Conservation (phyloP, 2,797 vertebrate species). For the Spinus olivaceus region DNA sequence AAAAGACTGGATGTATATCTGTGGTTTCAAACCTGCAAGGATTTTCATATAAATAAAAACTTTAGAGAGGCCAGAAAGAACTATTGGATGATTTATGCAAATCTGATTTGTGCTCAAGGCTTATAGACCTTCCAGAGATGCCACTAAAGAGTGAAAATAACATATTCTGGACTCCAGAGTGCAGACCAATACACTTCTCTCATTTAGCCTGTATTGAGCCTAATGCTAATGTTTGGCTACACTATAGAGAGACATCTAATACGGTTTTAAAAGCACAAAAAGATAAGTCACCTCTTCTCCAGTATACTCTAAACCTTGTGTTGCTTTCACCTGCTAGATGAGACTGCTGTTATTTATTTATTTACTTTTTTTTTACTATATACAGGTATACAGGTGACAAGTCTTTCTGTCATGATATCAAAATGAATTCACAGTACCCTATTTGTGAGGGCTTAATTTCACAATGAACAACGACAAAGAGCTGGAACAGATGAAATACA, state of each 20-base stretch:
- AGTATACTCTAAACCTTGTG: background rate
- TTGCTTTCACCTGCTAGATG: background rate
- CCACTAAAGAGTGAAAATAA: background rate
- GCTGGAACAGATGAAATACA: background rate
- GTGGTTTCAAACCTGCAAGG: background rate
- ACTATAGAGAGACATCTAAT: background rate
- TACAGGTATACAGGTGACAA: background rate
- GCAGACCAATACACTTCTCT: background rate
- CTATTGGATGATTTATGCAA: background rate
- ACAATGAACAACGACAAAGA: fast-evolving
- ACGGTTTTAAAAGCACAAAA: background rate
- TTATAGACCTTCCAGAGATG: background rate
- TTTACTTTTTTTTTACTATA: background rate
- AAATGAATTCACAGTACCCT: background rate
- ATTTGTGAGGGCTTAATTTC: background rate
- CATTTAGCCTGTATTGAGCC: background rate
- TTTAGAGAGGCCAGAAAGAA: background rate
- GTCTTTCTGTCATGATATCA: background rate
- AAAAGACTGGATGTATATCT: background rate
- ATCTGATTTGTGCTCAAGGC: background rate
- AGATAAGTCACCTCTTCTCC: background rate
- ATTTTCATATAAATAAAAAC: background rate
- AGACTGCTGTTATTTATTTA: background rate
- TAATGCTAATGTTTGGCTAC: background rate
- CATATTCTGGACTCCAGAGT: background rate